phyloP scores from a whole-genome alignment of 2,888 invertebrate species.

The Caenorhabditis sinica region DNA sequence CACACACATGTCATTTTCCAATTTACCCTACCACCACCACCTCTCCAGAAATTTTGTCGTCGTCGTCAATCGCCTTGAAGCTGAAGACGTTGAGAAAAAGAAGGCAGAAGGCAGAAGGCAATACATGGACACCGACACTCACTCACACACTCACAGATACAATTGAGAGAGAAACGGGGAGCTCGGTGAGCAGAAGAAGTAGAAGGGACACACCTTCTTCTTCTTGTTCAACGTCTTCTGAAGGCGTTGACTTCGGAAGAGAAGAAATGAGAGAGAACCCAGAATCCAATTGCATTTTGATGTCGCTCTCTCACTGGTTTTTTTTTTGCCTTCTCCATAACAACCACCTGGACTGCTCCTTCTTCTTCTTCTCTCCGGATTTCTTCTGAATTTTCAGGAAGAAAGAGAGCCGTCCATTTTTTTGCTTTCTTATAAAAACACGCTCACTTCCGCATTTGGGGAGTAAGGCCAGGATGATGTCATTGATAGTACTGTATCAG shows the following conservation, averaged over 20 bases:
- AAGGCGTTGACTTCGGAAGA: slow-evolving; percentile 8
- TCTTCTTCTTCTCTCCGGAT: neutral
- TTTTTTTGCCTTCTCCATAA: slow-evolving; percentile 30
- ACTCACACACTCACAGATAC: slow-evolving; percentile 43
- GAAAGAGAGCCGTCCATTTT: too few relatives aligned
- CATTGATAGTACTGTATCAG: neutral
- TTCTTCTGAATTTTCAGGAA: neutral
- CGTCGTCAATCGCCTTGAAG: neutral
- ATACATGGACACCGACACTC: neutral
- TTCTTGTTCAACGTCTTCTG: slow-evolving; percentile 21
- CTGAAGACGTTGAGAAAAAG: neutral
- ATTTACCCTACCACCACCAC: slow-evolving; percentile 39
- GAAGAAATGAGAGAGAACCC: neutral
- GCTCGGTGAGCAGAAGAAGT: neutral
- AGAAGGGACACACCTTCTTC: neutral
- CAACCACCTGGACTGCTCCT: slow-evolving; percentile 49
- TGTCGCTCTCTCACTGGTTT: too few relatives aligned
- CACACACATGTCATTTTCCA: slow-evolving; percentile 60
- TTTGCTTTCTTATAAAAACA: neutral
- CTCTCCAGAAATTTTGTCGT: slow-evolving; percentile 22
- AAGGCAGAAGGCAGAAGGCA: slow-evolving; percentile 7
- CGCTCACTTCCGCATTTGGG: neutral
- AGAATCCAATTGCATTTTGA: slow-evolving; percentile 40
- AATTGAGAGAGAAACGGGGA: slow-evolving; percentile 16
- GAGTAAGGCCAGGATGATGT: neutral